Conservation (phyloP, 2,113 vertebrate genomes). For the Ancistrus triradiatus region DNA sequence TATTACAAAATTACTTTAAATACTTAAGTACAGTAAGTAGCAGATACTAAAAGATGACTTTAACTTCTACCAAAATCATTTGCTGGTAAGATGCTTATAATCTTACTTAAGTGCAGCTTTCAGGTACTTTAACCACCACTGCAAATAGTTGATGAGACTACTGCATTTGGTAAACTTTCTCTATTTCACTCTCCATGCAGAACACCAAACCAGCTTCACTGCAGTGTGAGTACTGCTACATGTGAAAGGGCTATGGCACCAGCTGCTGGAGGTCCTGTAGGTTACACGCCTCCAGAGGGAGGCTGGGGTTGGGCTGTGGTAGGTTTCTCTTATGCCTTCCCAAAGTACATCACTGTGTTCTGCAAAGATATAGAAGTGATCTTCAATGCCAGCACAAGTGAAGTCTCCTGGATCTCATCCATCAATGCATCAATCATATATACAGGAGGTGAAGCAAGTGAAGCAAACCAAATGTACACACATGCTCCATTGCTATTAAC, state of each 20-base stretch:
- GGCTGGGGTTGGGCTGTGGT: slow-evolving; percentile 98
- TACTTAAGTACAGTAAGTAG: no score
- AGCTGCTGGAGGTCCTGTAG: slow-evolving; percentile 77
- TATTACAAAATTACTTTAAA: no score
- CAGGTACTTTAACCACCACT: no score
- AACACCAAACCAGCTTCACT: background rate
- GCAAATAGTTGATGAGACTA: no score
- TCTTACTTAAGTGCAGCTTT: no score
- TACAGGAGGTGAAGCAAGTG: slow-evolving; percentile 80
- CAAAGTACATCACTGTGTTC: slow-evolving; percentile 97
- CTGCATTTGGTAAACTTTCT: no score
- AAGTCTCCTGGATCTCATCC: slow-evolving; percentile 97
- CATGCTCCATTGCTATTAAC: no score
- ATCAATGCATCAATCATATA: slow-evolving; percentile 95
- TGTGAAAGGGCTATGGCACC: slow-evolving; percentile 71
- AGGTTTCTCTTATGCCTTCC: slow-evolving; percentile 95
- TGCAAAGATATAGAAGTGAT: slow-evolving; percentile 95
- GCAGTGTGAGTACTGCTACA: background rate
- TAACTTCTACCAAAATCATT: no score
- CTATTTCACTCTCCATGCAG: no score
- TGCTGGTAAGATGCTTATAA: no score
- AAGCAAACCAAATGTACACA: no score
- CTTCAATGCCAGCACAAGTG: slow-evolving; percentile 84
- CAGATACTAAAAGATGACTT: no score
- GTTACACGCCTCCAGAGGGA: slow-evolving; percentile 90